Percentiles rank a stretch among this genome's conserved stretches.
Evolutionary conservation across 2,113 vertebrate genomes (phyloP).

Genomic region (Plestiodon gilberti): DNA sequence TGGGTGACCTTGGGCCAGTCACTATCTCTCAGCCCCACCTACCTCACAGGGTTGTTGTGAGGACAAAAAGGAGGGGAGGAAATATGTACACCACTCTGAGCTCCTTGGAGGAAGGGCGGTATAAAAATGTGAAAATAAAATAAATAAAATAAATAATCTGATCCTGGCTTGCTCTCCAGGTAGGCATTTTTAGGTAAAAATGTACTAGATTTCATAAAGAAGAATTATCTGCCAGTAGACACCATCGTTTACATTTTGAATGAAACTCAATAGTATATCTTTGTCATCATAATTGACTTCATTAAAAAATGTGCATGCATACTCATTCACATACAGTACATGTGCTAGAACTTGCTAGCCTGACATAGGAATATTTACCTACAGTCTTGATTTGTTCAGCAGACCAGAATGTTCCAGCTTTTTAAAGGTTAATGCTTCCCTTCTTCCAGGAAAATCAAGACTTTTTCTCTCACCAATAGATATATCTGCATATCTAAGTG

Average conservation of each 20-base stretch:
- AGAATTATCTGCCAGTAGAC: neutral
- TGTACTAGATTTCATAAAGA: neutral
- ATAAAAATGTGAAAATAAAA: no score
- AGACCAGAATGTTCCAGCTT: neutral
- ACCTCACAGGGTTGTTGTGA: no score
- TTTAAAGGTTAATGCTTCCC: constrained; percentile 16
- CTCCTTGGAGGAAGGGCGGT: no score
- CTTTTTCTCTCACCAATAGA: constrained; percentile 14
- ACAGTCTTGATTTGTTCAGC: constrained; percentile 27
- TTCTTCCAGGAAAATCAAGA: constrained; percentile 12
- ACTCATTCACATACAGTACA: neutral
- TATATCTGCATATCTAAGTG: constrained; percentile 1
- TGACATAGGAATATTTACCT: neutral
- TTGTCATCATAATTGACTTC: neutral
- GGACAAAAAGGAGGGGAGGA: no score
- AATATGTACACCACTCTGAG: no score
- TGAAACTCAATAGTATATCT: neutral
- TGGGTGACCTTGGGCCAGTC: no score
- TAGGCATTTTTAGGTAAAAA: neutral
- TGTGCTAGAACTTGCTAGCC: neutral
- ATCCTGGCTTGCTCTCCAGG: neutral
- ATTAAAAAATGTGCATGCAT: neutral
- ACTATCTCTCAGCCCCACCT: no score
- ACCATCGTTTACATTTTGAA: neutral
- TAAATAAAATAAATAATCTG: no score